A percentile compares a stretch with the other conserved stretches of the same genome.
Evolutionary conservation across 2,888 invertebrate genomes (phyloP).

Genomic region (Scotopteryx bipunctaria): DNA sequence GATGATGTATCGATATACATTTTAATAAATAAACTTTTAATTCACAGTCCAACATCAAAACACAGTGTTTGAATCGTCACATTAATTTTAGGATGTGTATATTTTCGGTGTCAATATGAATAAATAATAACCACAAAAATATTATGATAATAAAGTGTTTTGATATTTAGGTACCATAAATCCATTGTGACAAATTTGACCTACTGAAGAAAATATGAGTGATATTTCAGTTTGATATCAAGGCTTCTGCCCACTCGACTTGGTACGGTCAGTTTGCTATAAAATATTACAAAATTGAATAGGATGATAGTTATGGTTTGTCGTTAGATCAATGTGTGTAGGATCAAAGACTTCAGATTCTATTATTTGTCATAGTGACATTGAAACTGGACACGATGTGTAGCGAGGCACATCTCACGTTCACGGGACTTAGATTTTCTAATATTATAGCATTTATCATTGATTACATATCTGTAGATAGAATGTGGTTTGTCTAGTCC

Average conservation of each 20-base stretch:
- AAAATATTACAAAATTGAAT: too few relatives aligned
- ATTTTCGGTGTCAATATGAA: conserved; percentile 60
- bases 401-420: conserved; percentile 69
- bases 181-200: too few relatives aligned
- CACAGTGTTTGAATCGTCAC: conserved; percentile 69
- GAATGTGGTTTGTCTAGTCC: conserved; percentile 82
- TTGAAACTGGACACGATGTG: conserved; percentile 70
- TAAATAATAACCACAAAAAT: conserved; percentile 3
- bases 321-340: too few relatives aligned
- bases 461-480: conserved; percentile 84
- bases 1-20: conserved; percentile 55
- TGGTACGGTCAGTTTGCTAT: too few relatives aligned
- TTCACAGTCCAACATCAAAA: conserved; percentile 63
- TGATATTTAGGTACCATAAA: too few relatives aligned
- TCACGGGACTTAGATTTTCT: conserved; percentile 78
- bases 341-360: too few relatives aligned
- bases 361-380: conserved; percentile 21
- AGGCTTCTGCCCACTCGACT: background rate
- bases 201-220: background rate
- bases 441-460: conserved; percentile 79
- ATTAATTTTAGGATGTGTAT: conserved; percentile 60
- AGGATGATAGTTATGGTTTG: too few relatives aligned
- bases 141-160: too few relatives aligned
- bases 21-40: conserved; percentile 44
- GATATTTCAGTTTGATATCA: background rate